Evolutionary conservation across 2,888 invertebrate genomes (phyloP).

Genomic region (Polydrusus pterygomalis): DNA sequence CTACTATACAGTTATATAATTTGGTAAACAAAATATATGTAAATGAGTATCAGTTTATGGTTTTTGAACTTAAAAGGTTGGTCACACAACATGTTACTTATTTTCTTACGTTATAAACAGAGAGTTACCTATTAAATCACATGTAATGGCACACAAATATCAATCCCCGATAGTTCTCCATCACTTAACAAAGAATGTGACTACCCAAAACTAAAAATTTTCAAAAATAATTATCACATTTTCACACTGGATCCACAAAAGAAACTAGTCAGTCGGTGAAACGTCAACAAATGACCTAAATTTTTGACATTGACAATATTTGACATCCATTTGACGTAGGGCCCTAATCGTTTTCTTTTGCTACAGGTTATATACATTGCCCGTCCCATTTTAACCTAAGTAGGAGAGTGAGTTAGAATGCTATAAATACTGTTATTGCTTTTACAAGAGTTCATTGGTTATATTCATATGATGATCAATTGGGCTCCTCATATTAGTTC

Average conservation of each 20-base stretch:
- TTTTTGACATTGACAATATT: conserved; percentile 16
- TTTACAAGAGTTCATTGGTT: no score
- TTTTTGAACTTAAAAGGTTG: conserved; percentile 8
- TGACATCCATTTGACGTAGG: neutral
- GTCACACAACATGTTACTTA: neutral
- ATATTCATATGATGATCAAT: no score
- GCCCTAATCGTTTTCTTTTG: no score
- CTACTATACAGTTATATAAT: conserved; percentile 40
- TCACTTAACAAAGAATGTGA: conserved; percentile 5
- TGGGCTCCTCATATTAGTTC: no score
- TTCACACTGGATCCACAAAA: conserved; percentile 26
- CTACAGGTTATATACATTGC: no score
- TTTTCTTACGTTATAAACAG: neutral
- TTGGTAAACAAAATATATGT: conserved; percentile 32
- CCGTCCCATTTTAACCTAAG: no score
- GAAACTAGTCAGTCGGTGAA: conserved; percentile 52
- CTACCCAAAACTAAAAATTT: conserved; percentile 7
- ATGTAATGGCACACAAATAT: conserved; percentile 31
- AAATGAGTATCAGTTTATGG: conserved; percentile 6
- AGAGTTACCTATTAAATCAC: conserved; percentile 30
- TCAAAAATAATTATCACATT: conserved; percentile 45
- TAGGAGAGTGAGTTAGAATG: no score
- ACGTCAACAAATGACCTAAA: conserved; percentile 55
- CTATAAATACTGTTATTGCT: no score
- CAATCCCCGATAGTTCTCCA: conserved; percentile 11